These are phyloP conservation scores for Seriola rivoliana DNA, from an alignment of 2,113 vertebrate species.

Conservation along the genomic window DNA sequence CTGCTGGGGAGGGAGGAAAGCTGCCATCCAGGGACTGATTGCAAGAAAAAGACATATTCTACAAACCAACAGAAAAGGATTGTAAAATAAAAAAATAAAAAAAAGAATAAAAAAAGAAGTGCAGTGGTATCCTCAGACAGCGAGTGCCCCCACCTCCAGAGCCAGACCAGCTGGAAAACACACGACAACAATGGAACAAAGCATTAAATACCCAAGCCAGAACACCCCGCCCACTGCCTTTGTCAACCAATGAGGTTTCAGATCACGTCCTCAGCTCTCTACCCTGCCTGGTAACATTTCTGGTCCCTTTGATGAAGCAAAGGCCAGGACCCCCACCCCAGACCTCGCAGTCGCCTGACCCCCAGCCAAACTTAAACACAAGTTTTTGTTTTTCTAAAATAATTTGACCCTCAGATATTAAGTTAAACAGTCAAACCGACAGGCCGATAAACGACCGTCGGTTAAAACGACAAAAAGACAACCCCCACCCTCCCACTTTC, in stretches of 20 bases:
- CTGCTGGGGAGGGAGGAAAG: constrained; percentile 66
- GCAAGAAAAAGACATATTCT: constrained; percentile 69
- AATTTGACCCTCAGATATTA: neutral
- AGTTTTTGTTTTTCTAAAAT: neutral
- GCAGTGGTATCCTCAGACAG: constrained; percentile 10
- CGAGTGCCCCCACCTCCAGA: neutral
- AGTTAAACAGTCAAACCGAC: neutral
- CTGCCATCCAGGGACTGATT: constrained; percentile 68
- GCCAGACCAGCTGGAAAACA: constrained; percentile 66
- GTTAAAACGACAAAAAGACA: neutral
- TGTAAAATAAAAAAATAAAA: neutral
- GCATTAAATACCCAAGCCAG: constrained; percentile 57
- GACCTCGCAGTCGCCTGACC: neutral
- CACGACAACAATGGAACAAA: constrained; percentile 77
- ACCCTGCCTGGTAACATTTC: constrained; percentile 87
- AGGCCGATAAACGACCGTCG: too few relatives aligned
- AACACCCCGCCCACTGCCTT: constrained; percentile 41
- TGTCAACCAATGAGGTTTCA: constrained; percentile 84
- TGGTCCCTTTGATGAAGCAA: constrained; percentile 34
- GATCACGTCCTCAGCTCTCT: constrained; percentile 89
- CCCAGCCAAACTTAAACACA: neutral
- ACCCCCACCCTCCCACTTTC: neutral
- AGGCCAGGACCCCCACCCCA: neutral
- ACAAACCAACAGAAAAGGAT: neutral
- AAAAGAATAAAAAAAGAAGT: constrained; percentile 18